These are phyloP conservation scores for Pristionchus japonicus DNA, from an alignment of 2,888 invertebrate genomes.

Conservation along the genomic window DNA sequence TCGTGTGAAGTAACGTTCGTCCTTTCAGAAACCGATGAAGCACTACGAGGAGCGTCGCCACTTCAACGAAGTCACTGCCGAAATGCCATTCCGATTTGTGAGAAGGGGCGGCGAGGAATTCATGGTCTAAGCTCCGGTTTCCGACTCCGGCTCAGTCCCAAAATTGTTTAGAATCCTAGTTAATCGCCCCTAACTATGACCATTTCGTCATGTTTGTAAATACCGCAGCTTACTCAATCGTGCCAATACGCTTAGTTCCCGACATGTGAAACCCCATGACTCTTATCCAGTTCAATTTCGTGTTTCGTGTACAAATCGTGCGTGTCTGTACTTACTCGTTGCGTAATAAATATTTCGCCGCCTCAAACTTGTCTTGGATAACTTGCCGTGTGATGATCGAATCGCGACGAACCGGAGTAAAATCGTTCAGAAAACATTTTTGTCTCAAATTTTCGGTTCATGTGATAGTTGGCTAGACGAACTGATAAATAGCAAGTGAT, in stretches of 20 bases:
- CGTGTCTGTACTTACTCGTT: background rate
- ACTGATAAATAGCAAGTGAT: too few species aligned
- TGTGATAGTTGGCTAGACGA: too few species aligned
- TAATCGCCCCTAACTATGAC: background rate
- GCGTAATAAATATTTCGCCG: background rate
- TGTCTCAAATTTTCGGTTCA: too few species aligned
- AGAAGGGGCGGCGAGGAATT: background rate
- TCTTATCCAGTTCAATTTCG: constrained; percentile 12
- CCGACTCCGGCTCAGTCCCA: background rate
- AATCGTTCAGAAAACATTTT: too few species aligned
- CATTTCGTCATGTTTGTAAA: constrained; percentile 10
- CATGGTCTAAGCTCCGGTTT: background rate
- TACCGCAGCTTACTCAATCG: background rate
- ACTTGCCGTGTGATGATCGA: too few species aligned
- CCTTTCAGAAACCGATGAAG: constrained; percentile 23
- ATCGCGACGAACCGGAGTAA: too few species aligned
- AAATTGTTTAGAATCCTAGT: background rate
- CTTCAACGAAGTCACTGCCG: constrained; percentile 12
- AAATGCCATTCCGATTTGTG: background rate
- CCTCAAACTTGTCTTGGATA: too few species aligned
- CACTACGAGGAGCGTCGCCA: constrained; percentile 6
- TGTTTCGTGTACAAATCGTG: constrained; percentile 11
- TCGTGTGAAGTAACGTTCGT: too few species aligned
- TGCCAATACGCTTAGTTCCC: background rate
- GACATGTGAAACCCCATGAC: background rate